Conservation (phyloP, 2,888 invertebrate species). For the Stenoptilia bipunctidactyla region DNA sequence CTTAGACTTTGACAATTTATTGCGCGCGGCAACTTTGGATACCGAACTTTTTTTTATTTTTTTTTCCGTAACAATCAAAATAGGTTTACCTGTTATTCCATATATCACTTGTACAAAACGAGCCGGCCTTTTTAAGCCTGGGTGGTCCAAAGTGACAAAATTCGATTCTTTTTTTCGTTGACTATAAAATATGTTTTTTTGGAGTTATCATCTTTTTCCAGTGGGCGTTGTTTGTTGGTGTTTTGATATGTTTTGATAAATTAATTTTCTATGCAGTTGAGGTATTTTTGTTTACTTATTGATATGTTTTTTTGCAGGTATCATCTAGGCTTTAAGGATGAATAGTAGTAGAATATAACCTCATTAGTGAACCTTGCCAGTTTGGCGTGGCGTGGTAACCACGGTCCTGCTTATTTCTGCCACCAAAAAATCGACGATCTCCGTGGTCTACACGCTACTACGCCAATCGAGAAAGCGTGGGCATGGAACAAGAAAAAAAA, state of each 20-base stretch:
- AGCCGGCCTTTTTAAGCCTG: background rate
- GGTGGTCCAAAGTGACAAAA: background rate
- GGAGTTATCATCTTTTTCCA: background rate
- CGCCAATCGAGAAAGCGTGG: no score
- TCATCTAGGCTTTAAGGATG: no score
- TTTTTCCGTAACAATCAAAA: background rate
- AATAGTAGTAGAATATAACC: no score
- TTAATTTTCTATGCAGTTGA: background rate
- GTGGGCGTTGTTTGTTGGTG: background rate
- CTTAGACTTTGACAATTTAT: background rate
- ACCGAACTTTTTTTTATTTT: background rate
- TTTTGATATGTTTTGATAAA: background rate
- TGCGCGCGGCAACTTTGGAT: background rate
- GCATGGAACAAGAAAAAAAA: no score
- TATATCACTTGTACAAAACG: conserved; percentile 1
- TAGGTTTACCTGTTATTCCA: background rate
- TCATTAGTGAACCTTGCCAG: no score
- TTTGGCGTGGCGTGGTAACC: no score
- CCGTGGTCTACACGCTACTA: no score
- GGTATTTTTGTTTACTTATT: background rate
- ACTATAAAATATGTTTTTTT: conserved; percentile 1
- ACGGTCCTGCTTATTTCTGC: no score
- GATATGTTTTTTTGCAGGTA: no score
- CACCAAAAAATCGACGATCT: no score
- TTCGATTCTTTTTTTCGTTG: background rate